Evolutionary conservation across 2,113 vertebrate genomes (phyloP), one percentile per base, ranked within the genome.

Genomic region (Amphiprion percula): DNA sequence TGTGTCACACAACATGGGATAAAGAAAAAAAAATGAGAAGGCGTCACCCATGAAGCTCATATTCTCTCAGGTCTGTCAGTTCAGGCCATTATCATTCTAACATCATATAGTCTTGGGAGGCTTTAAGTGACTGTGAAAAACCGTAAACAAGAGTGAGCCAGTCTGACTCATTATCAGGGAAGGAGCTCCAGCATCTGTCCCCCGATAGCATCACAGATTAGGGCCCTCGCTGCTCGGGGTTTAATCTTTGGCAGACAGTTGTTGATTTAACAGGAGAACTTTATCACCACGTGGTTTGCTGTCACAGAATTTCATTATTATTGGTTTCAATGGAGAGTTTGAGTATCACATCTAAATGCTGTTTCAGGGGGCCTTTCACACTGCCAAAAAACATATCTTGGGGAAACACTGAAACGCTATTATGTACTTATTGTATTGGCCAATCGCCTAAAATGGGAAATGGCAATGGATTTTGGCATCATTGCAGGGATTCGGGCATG

Each of bases 401-500:
- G 87, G 88, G 84, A 90, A 87, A 90, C 89, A 88, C 79, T 85
- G 81, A 88, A 90, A 90, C 87, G 85, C 81, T 90, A 85, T 91
- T 90, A 91, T 87, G 87, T 88, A 84, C 87, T 90, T 89, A 87
- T 87, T 92, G 82, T 90, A 64, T 83, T 88, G 88, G 91, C 83
- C 92, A 84, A 55, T 82, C 9, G 85, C 89, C 88, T 72, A 76
- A 91, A 91, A 75, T 89, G 68, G 66, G 76, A 82, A 91, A 89
- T 91, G 80, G 89, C 83, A 82, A 83, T 85, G 68, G 83, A 88
- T 83, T 90, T 90, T 91, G 91, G 89, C 90, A 88, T 72, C 74
- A 79, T 83, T 82, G 85, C 66, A 49, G 60, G 78, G 82, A 77
- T 87, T 91, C 8, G 9, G 77, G 87, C 83, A 89, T 85, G 83